Base-by-base conservation (phyloP, 1,140 invertebrate genomes). In the Formica exsecta region DNA sequence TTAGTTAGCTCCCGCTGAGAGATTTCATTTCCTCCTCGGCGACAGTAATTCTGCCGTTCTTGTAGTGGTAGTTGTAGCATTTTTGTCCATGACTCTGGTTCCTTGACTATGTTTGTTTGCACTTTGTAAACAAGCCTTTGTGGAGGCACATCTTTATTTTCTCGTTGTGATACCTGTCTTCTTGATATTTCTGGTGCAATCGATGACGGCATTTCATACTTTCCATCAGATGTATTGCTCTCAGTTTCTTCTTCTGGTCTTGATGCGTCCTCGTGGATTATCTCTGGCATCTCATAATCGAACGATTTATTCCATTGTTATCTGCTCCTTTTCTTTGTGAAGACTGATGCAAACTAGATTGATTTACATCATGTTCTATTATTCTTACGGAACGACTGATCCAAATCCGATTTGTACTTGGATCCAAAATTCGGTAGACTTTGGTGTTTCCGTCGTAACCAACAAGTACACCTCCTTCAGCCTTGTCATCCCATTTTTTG, bases 401-500 rank as follows among this genome's bases (percentile, higher is more conserved):
- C 38, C 25, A 59, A 0, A 75, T 16, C 0, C 36, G 22, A 25
- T 68, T 62, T 11, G 73, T 76, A 6, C 13, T 54, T 6, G 54
- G 25, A n/a, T 66, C 13, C 25, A 41, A 51, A 61, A 93, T 86
- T 13, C 89, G 79, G 62, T 92, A 93, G 7, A 88, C 89, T 51
- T 92, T 87, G 5, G 83, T 89, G 9, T 91, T 76, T n/a, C 84
- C 89, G 38, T 81, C 62, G 36, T 93, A 93, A 16, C 92, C 92
- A 16, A 94, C 80, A 64, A 93, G 74, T 2, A 80, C 29, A 0
- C 88, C 90, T 59, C 92, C 86, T 68, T 73, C 22, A 0, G 91
- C 74, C 66, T 94, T 94, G 36, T 87, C 48, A 54, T 94, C 92
- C 68, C 75, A 92, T 61, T 94, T 94, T 62, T 65, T 70, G 1